Evolutionary conservation across 2,888 invertebrate species (phyloP), one percentile per base, ranked within the genome.

Genomic region (Latrodectus hesperus): DNA sequence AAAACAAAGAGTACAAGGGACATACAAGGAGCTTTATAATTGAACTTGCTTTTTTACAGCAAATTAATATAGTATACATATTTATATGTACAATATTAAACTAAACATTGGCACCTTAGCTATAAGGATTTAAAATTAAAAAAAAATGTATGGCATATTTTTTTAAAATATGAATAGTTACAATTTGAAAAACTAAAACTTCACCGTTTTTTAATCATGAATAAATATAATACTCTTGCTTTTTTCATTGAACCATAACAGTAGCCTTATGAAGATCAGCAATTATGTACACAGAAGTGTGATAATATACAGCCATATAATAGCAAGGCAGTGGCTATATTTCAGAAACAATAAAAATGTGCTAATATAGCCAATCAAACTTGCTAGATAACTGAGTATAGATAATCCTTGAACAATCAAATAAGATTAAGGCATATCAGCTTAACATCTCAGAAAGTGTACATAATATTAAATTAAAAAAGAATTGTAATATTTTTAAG

Each of bases 41-140:
- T 77, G 70, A 74, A 71, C 75, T 83, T 72, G 53, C 26, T 17
- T 80, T 81, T 87, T 76, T 87, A 87, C 86, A 87, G 86, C 76
- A 76, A 81, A 81, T 64, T 64, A 84, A 71, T n/a, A 73, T 22
- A 70, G 68, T 85, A 79, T 76, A 80, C 81, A 81, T 81, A 71
- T 77, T 38, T 38, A 38, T 87, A 87, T 87, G 60, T 87, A 87
- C 86, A 87, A 60, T 76, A 67, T 22, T 68, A 81, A 86, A 52
- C 52, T 70, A 77, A 77, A 70, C 76, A 87, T 81, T 87, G 86
- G 86, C 86, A 87, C 81, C 76, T 55, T 74, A 72, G 53, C 80
- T 81, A 64, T 60, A 51, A 49, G 49, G n/a, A 60, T 38, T 67
- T 72, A 78, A 52, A 78, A 52, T 73, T 26, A 55, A n/a, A 53